Evolutionary conservation across 2,113 vertebrate species (phyloP), one percentile per base, ranked within the genome.

Genomic region (Cynopterus brachyotis): DNA sequence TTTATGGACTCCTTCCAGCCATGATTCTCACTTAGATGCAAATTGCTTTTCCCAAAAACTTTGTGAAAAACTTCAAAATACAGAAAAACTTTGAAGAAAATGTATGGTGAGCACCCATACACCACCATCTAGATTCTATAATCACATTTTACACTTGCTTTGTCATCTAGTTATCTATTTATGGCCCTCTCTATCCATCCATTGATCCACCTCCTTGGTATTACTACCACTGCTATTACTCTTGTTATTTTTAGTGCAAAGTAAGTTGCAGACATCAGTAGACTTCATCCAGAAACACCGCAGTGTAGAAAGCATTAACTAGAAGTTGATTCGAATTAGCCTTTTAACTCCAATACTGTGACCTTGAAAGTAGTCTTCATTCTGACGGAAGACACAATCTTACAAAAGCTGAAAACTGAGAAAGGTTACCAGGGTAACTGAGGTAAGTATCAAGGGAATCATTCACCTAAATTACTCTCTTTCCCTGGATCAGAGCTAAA

Each of bases 391-490:
- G 93, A 91, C 37, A 59, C 10, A 9, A 20, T 12, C 89, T 81
- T 66, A 84, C 28, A 81, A 76, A 80, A 88, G 47, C 55, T 94
- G 93, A 88, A 95, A 96, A 84, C 70, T 72, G 81, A 96, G 93
- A 91, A 94, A 89, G 19, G 85, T 95, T 96, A 85, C 72, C 89
- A 89, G 67, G 81, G 72, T 85, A 73, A 94, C 20, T 67, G 73
- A 97, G 79, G 40, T 66, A 91, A 87, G 59, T 53, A 26, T 90
- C 87, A 75, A 50, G 79, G 75, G 73, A 92, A n/a, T 94, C 24
- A 40, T 73, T 90, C 75, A 84, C 80, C 59, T 94, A n/a, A 17
- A 90, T 87, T 64, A 87, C 80, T 79, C 64, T 22, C 3, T 22
- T 92, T 95, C 30, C 60, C 59, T 87, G 9, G 5, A 89, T 94